These are phyloP conservation scores for Callyntrura guangdongensis DNA, from an alignment of 2,888 invertebrate genomes.

Conservation along the genomic window DNA sequence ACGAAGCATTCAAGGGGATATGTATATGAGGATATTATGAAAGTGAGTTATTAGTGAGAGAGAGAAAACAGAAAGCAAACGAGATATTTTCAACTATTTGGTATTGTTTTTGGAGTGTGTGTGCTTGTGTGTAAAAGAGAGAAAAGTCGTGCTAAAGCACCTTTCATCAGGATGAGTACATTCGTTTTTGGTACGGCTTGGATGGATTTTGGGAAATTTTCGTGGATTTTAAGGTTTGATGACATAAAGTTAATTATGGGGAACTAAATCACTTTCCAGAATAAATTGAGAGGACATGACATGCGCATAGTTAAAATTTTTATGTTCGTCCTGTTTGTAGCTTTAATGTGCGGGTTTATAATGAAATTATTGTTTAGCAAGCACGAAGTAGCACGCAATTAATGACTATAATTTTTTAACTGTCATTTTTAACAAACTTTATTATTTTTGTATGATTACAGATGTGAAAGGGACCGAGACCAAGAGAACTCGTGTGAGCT, in stretches of 20 bases:
- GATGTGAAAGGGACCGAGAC: slow-evolving; percentile 82
- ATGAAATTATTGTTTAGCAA: no score
- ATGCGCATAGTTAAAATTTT: no score
- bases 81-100: no score
- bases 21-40: no score
- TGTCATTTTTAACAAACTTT: neutral
- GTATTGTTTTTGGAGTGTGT: neutral
- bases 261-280: neutral
- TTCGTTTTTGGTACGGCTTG: slow-evolving; percentile 70
- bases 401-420: neutral
- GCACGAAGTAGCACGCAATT: no score
- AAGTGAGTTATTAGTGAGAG: no score
- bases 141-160: neutral
- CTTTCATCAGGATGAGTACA: slow-evolving; percentile 55
- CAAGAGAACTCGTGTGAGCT: slow-evolving; percentile 83
- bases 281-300: no score
- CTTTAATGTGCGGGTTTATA: no score
- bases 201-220: slow-evolving; percentile 76
- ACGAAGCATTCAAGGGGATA: no score
- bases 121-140: neutral
- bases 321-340: no score
- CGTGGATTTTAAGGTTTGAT: slow-evolving; percentile 70
- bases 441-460: slow-evolving; percentile 57
- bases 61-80: no score
- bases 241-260: neutral